Conservation (phyloP, 1,140 invertebrate species). For the Papilio polytes region DNA sequence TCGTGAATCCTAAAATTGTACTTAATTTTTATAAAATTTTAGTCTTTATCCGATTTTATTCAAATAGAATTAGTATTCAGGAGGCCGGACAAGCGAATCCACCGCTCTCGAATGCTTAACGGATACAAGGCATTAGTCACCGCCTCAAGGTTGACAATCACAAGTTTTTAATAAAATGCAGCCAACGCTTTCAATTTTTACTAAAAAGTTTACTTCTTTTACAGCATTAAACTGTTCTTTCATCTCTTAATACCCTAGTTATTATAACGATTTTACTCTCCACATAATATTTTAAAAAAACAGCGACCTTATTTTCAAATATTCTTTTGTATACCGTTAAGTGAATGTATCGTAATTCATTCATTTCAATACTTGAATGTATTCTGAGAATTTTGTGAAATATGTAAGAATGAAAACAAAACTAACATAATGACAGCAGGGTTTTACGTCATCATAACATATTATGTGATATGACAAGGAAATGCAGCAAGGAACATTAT, state of each 20-base stretch:
- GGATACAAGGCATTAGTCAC: conserved; percentile 36
- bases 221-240: neutral
- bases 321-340: conserved; percentile 13
- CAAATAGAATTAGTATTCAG: conserved; percentile 7
- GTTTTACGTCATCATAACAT: conserved; percentile 25
- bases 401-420: neutral
- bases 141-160: conserved; percentile 36
- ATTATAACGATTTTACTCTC: neutral
- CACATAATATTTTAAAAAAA: neutral
- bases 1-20: neutral
- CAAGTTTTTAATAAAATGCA: conserved; percentile 19
- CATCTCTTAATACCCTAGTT: neutral
- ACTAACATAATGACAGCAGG: neutral
- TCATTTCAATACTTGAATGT: neutral
- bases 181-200: conserved; percentile 25
- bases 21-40: neutral
- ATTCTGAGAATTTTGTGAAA: neutral
- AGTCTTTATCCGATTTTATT: neutral
- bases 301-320: conserved; percentile 10
- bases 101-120: conserved; percentile 22
- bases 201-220: conserved; percentile 3
- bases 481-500: conserved; percentile 9
- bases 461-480: conserved; percentile 11
- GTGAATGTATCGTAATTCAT: neutral
- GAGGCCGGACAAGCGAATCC: conserved; percentile 17